phyloP scores from a whole-genome alignment of 2,113 vertebrate genomes.

The Notarius quadriscutis region DNA sequence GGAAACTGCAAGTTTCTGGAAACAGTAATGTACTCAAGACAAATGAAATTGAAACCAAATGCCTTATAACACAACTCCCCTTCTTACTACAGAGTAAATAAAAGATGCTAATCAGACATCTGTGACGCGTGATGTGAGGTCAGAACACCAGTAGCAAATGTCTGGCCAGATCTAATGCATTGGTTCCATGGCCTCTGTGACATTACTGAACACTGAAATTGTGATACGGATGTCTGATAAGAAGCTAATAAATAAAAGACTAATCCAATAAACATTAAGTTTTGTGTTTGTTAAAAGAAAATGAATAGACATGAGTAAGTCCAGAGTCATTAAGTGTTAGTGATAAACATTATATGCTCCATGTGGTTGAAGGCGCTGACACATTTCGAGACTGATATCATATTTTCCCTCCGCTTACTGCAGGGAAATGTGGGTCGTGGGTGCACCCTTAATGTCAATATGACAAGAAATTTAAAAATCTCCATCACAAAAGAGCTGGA shows the following conservation, averaged over 20 bases:
- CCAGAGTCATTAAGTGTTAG: background rate
- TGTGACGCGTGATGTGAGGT: background rate
- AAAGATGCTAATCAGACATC: background rate
- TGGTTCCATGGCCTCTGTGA: background rate
- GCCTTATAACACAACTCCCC: background rate
- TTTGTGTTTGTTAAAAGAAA: background rate
- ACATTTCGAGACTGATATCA: slow-evolving; percentile 19
- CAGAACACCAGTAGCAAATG: background rate
- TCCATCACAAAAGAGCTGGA: background rate
- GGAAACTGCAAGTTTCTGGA: background rate
- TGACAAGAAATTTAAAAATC: slow-evolving; percentile 7
- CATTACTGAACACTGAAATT: background rate
- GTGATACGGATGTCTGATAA: background rate
- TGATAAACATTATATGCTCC: background rate
- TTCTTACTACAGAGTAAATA: background rate
- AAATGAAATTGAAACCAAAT: background rate
- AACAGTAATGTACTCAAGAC: too few species aligned
- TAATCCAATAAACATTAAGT: background rate
- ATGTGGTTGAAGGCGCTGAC: slow-evolving; percentile 27
- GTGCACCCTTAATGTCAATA: slow-evolving; percentile 14
- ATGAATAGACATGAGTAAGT: background rate
- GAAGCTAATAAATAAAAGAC: background rate
- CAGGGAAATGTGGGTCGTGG: slow-evolving; percentile 34
- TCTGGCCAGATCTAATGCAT: background rate
- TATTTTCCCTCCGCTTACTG: background rate